Conservation (phyloP, 1,140 invertebrate genomes). For the Gonatopus flavifemur region DNA sequence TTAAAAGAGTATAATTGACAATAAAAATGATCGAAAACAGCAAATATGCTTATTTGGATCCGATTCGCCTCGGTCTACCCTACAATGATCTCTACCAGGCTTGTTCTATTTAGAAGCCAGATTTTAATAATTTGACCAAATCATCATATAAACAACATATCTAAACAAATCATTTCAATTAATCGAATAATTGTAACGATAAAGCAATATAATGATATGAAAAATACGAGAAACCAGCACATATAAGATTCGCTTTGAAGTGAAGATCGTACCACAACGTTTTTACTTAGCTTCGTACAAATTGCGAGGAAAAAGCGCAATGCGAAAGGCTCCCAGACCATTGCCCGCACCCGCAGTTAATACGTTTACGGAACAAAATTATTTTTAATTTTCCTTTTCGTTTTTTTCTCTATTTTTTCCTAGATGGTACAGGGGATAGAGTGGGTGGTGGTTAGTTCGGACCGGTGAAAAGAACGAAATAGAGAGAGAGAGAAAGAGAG, state of each 20-base stretch:
- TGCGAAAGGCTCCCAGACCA: conserved; percentile 19
- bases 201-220: background rate
- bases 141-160: no score
- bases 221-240: conserved; percentile 23
- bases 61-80: no score
- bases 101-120: no score
- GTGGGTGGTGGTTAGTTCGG: background rate
- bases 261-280: conserved; percentile 27
- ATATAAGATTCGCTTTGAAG: conserved; percentile 35
- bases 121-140: no score
- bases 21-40: no score
- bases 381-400: conserved; percentile 50
- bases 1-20: no score
- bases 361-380: conserved; percentile 44
- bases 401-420: conserved; percentile 29
- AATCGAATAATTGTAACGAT: no score
- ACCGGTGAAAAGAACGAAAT: background rate
- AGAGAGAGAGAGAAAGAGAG: background rate
- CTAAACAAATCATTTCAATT: no score
- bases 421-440: background rate
- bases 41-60: no score
- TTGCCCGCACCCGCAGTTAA: conserved; percentile 29
- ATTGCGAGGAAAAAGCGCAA: conserved; percentile 27
- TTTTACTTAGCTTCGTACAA: conserved; percentile 39
- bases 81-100: no score